Evolutionary conservation across 2,888 invertebrate genomes (phyloP).

Genomic region (Cabera pusaria): DNA sequence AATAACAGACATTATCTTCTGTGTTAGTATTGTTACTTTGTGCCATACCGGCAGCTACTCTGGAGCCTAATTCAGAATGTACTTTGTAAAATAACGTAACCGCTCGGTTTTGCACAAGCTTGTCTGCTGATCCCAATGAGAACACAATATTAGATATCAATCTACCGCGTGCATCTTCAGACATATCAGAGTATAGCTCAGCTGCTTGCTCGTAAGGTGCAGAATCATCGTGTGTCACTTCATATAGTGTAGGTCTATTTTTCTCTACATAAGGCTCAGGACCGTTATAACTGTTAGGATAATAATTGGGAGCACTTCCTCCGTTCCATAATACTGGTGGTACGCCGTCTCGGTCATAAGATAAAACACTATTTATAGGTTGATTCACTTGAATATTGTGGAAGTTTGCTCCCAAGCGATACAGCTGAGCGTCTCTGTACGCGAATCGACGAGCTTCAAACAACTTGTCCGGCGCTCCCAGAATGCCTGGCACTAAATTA

Average conservation of each 20-base stretch:
- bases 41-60: too few relatives aligned
- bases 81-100: constrained; percentile 11
- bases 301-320: constrained; percentile 94
- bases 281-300: constrained; percentile 95
- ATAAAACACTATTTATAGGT: constrained; percentile 85
- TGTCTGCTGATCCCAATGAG: constrained; percentile 86
- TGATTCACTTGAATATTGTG: constrained; percentile 95
- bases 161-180: constrained; percentile 86
- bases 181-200: constrained; percentile 85
- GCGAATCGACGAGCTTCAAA: constrained; percentile 91
- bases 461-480: constrained; percentile 94
- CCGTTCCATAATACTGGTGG: constrained; percentile 89
- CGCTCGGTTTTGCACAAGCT: constrained; percentile 62
- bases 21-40: too few relatives aligned
- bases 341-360: constrained; percentile 93
- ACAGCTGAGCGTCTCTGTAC: constrained; percentile 91
- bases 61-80: constrained; percentile 19
- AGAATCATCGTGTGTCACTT: constrained; percentile 86
- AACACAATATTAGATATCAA: constrained; percentile 90
- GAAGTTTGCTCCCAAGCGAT: constrained; percentile 94
- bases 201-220: constrained; percentile 93
- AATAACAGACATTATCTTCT: too few relatives aligned
- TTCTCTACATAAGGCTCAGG: constrained; percentile 86
- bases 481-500: constrained; percentile 93
- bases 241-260: constrained; percentile 71